Evolutionary conservation across 2,113 vertebrate species (phyloP), one percentile per base, ranked within the genome.

Genomic region (Parotia lawesii): DNA sequence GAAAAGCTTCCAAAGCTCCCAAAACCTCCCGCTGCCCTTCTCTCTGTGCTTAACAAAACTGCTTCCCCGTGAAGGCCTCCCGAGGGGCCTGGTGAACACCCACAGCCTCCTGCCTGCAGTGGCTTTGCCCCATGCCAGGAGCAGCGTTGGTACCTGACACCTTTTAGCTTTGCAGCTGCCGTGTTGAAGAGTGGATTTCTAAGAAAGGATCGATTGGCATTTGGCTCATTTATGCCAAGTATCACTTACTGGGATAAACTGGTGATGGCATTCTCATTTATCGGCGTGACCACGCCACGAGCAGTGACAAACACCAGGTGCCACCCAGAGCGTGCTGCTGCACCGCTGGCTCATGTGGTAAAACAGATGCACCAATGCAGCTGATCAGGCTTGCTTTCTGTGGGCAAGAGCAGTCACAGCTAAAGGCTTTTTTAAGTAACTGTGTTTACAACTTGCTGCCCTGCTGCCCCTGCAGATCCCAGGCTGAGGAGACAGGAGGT

Each of bases 141-240:
- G n/a, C 29, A 31, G n/a, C 0, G 0, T 0, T 10, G 70, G 53
- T 21, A 33, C 31, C 33, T 15, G 27, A 12, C 2, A 0, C 31
- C 24, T 67, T 48, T 33, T 5, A 53, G 14, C 38, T 54, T 15
- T 11, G 45, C 58, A 51, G 51, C 27, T 27, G 20, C 22, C 2
- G 0, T 1, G 5, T 9, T 24, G 21, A 23, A 61, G 31, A 16
- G 35, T 10, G 58, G 35, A 19, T 86, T 77, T 56, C 44, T 45
- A 44, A 44, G 60, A 51, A 73, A 51, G 24, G 67, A 70, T 38
- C 1, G 0, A 35, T 2, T 18, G 18, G 62, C 15, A 10, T 54
- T 65, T 53, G 45, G 25, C 42, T 62, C 3, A 53, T 58, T 50
- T 47, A 42, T 0, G 6, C 35, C 23, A 45, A n/a, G 21, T 53